Evolutionary conservation across 2,888 invertebrate species (phyloP).

Genomic region (Hesperia comma): DNA sequence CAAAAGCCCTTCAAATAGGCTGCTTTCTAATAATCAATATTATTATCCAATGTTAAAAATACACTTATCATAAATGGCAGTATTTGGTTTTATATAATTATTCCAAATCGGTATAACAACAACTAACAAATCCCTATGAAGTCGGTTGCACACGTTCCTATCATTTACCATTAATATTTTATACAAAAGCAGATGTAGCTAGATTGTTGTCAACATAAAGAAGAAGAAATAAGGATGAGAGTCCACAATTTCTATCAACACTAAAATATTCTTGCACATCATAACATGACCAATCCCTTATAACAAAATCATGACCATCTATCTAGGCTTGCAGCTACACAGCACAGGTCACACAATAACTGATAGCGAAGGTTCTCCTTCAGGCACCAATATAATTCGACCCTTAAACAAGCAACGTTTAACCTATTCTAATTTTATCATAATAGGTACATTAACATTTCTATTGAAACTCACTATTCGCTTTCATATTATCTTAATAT

Average conservation of each 20-base stretch:
- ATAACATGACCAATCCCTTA: too few relatives aligned
- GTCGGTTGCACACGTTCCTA: conserved; percentile 8
- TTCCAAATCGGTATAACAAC: conserved; percentile 3
- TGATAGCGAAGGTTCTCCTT: background rate
- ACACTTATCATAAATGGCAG: conserved; percentile 30
- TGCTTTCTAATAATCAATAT: too few relatives aligned
- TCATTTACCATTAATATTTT: too few relatives aligned
- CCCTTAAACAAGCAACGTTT: conserved; percentile 1
- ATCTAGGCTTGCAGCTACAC: too few relatives aligned
- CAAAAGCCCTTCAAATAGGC: too few relatives aligned
- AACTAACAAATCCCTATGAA: conserved; percentile 23
- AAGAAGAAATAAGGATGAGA: too few relatives aligned
- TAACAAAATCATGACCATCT: too few relatives aligned
- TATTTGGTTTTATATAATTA: conserved; percentile 32
- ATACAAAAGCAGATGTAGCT: too few relatives aligned
- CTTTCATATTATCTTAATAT: conserved; percentile 63
- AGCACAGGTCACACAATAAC: too few relatives aligned
- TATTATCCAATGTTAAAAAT: background rate
- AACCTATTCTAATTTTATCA: conserved; percentile 4
- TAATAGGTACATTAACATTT: conserved; percentile 19
- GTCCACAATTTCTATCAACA: too few relatives aligned
- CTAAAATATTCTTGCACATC: too few relatives aligned
- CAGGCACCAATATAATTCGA: background rate
- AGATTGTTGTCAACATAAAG: too few relatives aligned
- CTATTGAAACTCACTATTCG: conserved; percentile 66